These are phyloP conservation scores for Hepsetus odoe DNA, from an alignment of 2,113 vertebrate genomes.

Conservation along the genomic window DNA sequence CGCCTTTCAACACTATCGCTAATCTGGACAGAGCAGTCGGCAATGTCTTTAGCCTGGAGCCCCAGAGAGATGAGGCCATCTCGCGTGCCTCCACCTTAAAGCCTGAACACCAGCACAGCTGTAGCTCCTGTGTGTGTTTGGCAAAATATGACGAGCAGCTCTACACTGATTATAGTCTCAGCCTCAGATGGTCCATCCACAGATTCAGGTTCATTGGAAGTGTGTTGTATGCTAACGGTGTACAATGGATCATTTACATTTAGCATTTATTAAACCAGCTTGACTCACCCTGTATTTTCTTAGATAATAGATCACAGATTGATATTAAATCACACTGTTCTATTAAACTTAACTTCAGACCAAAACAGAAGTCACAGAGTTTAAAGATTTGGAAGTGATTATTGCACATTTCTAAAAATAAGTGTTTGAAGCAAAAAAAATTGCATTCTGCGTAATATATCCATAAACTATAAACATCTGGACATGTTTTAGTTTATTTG, in stretches of 20 bases:
- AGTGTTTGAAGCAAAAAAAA: no score
- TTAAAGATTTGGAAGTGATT: no score
- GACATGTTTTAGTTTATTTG: no score
- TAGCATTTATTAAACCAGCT: no score
- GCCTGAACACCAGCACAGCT: not conserved
- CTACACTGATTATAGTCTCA: not conserved
- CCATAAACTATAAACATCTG: no score
- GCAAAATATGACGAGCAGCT: not conserved
- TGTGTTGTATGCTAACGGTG: not conserved
- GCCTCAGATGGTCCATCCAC: not conserved
- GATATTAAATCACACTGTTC: no score
- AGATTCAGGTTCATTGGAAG: not conserved
- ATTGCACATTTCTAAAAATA: no score
- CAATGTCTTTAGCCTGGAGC: constrained; percentile 5
- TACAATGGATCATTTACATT: not conserved
- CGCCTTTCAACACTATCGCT: constrained; percentile 22
- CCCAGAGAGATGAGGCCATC: constrained; percentile 28
- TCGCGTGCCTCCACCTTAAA: constrained; percentile 36
- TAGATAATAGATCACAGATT: no score
- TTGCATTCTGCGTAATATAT: no score
- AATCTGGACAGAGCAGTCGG: constrained; percentile 23
- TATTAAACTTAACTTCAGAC: no score
- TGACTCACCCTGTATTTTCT: no score
- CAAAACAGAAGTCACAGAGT: no score
- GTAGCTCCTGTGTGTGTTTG: constrained; percentile 31